Base-by-base conservation (phyloP, 2,888 invertebrate species). In the Marronus borbonicus region DNA sequence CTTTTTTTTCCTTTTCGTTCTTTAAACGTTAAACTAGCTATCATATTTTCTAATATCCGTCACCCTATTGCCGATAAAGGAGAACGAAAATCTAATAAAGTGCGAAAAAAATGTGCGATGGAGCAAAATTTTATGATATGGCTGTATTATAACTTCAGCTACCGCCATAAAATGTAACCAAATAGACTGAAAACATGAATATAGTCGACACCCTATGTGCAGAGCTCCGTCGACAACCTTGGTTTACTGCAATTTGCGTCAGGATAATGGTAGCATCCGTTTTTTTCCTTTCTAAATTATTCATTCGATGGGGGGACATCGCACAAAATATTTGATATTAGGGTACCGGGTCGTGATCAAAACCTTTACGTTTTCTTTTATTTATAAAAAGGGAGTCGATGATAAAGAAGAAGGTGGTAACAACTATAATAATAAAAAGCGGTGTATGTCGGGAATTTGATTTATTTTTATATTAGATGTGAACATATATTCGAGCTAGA, bases 271-370 rank as follows among this genome's bases (percentile, higher is more conserved):
- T 4, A 20, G 68, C 28, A 68, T 50, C 50, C 49, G n/a, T 68
- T 68, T 68, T 24, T 68, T 50, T 68, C 49, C 50, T 36, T 36
- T 68, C 50, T 68, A 68, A 68, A 68, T 68, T 68, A 50, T 28
- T 50, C 44, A 12, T 44, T 44, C 44, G 44, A 44, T 2, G 44
- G 44, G 44, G 44, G 8, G 44, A 44, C 44, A 12, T 44, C 12
- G 44, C 44, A 44, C 8, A 17, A 68, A 68, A 68, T 68, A 68
- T 50, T 68, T 44, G 0, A 39, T 49, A 50, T 50, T 68, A 14
- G 1, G 24, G 12, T 28, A 20, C 28, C 24, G 8, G 52, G 49
- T 17, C 10, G 50, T 68, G 28, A 50, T 14, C 17, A 28, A 10
- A 1, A 31, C 44, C 12, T 8, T 12, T 44, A 12, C 8, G 1